These are phyloP conservation scores for Drosophila greeni DNA, from an alignment of 2,888 invertebrate species.

Conservation along the genomic window DNA sequence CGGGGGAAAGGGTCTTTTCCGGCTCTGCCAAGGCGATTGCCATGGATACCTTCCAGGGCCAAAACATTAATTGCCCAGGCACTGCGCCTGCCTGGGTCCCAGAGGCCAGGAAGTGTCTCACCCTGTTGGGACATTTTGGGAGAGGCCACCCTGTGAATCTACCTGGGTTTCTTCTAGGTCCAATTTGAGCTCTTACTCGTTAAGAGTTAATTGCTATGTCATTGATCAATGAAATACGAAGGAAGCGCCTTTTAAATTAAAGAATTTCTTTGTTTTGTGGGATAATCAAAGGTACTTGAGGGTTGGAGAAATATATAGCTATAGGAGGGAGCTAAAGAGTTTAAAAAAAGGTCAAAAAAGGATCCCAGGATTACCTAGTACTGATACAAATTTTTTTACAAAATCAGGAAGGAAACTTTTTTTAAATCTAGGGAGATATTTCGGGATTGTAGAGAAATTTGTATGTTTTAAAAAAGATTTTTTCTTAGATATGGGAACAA, in stretches of 20 bases:
- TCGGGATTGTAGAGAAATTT: no score
- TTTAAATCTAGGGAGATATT: no score
- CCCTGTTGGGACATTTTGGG: constrained; percentile 11
- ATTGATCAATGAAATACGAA: neutral
- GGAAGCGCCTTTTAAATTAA: neutral
- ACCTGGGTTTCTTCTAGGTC: constrained; percentile 19
- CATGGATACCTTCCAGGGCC: constrained; percentile 25
- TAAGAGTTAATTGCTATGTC: constrained; percentile 12
- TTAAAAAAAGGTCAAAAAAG: neutral
- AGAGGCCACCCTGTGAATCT: constrained; percentile 21
- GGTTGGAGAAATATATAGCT: neutral
- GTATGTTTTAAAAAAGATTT: no score
- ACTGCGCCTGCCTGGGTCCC: constrained; percentile 26
- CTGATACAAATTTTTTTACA: no score
- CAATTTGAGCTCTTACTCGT: constrained; percentile 8
- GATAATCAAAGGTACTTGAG: neutral
- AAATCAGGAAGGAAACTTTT: no score
- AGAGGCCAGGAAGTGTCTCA: constrained; percentile 12
- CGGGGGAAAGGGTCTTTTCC: constrained; percentile 35
- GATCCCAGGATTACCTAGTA: no score
- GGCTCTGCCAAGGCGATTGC: constrained; percentile 28
- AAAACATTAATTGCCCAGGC: constrained; percentile 32
- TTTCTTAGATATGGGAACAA: no score
- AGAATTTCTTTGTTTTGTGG: constrained; percentile 4
- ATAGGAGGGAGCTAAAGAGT: neutral